phyloP scores from a whole-genome alignment of 2,797 vertebrate species.

The Clarias fuscus region DNA sequence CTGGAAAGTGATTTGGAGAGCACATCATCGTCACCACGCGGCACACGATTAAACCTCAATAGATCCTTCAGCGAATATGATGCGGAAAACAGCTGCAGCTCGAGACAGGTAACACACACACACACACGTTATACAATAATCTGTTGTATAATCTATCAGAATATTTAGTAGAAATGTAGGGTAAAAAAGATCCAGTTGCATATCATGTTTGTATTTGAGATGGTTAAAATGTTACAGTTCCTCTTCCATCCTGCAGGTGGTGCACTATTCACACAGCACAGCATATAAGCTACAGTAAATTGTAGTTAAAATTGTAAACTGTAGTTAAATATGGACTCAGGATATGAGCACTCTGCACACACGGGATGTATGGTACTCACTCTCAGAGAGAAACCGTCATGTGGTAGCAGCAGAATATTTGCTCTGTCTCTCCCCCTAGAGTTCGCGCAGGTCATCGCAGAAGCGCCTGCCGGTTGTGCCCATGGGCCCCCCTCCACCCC shows the following conservation, averaged over 20 bases:
- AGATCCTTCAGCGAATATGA: slow-evolving; percentile 63
- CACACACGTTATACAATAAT: neutral
- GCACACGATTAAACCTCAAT: slow-evolving; percentile 63
- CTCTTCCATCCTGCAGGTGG: too few species aligned
- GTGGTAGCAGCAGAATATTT: neutral
- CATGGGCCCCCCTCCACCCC: slow-evolving; percentile 84
- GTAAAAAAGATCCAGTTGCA: too few species aligned
- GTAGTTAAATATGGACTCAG: too few species aligned
- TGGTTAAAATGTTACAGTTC: too few species aligned
- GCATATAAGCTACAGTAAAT: too few species aligned
- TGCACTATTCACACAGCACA: too few species aligned
- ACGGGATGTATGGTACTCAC: neutral
- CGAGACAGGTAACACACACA: slow-evolving; percentile 66
- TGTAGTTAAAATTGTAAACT: too few species aligned
- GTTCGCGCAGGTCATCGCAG: slow-evolving; percentile 63
- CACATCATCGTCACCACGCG: slow-evolving; percentile 79
- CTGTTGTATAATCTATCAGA: neutral
- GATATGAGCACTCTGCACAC: neutral
- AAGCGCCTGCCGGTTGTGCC: slow-evolving; percentile 78
- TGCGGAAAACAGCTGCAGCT: slow-evolving; percentile 72
- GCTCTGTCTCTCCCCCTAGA: slow-evolving; percentile 58
- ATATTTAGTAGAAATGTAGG: neutral
- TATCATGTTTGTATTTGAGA: too few species aligned
- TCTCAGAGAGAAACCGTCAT: neutral
- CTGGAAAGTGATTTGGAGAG: slow-evolving; percentile 86